Evolutionary conservation across 2,113 vertebrate species (phyloP).

Genomic region (Scolopax mira): DNA sequence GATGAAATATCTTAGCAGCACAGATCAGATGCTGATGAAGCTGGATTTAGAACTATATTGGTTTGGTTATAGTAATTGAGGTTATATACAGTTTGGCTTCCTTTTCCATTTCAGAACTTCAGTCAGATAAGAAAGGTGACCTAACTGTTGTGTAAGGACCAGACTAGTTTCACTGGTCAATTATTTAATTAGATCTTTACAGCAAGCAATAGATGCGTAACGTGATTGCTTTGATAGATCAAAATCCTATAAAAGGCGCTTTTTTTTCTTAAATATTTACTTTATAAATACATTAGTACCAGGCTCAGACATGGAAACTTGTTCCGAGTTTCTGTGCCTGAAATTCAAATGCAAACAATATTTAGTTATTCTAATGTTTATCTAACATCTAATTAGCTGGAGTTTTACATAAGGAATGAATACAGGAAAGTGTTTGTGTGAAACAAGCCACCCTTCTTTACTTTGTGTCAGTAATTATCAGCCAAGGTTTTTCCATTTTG

Average conservation of each 20-base stretch:
- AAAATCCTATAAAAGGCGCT: neutral
- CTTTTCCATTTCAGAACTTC: neutral
- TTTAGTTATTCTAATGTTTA: neutral
- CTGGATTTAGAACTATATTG: neutral
- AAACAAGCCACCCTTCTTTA: neutral
- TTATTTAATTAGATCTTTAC: neutral
- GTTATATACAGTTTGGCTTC: neutral
- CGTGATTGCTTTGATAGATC: neutral
- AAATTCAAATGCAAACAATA: neutral
- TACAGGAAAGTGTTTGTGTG: neutral
- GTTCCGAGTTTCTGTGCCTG: neutral
- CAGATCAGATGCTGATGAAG: neutral
- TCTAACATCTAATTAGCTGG: neutral
- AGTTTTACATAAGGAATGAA: neutral
- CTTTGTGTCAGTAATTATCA: neutral
- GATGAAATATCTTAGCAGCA: neutral
- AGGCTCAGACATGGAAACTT: neutral
- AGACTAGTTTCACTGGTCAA: neutral
- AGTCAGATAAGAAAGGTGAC: neutral
- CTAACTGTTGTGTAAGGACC: neutral
- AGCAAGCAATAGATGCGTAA: neutral
- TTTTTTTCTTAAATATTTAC: slow-evolving; percentile 9
- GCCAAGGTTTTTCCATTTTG: neutral
- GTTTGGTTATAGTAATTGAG: neutral
- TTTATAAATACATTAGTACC: neutral